phyloP scores from a whole-genome alignment of 2,113 vertebrate species.

The Pogonocichla stellata region DNA sequence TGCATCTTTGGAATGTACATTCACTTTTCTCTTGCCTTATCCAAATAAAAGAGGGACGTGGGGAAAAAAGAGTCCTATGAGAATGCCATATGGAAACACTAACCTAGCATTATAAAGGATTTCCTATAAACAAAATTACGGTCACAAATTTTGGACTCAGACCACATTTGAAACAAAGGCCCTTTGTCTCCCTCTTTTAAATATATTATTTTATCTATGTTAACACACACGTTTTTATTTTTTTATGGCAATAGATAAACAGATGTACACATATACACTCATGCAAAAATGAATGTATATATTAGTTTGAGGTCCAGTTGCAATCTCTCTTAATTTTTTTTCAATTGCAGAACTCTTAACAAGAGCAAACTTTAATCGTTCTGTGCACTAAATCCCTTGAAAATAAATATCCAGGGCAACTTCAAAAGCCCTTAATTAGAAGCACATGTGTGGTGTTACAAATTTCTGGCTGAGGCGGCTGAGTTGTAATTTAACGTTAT shows the following conservation, averaged over 20 bases:
- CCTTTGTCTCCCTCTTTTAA: slow-evolving; percentile 67
- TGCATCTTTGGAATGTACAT: slow-evolving; percentile 95
- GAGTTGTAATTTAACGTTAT: slow-evolving; percentile 82
- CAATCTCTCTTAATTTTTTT: not conserved
- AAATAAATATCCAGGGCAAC: slow-evolving; percentile 81
- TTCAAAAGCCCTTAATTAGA: slow-evolving; percentile 83
- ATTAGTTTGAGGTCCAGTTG: slow-evolving; percentile 58
- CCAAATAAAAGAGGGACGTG: slow-evolving; percentile 74
- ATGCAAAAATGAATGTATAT: slow-evolving; percentile 20
- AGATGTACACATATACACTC: not conserved
- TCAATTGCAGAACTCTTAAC: slow-evolving; percentile 68
- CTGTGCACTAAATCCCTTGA: slow-evolving; percentile 75
- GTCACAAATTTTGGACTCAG: slow-evolving; percentile 81
- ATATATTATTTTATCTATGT: slow-evolving; percentile 54
- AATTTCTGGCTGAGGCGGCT: slow-evolving; percentile 71
- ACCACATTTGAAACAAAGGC: slow-evolving; percentile 77
- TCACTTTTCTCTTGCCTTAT: slow-evolving; percentile 87
- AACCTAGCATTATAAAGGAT: slow-evolving; percentile 84
- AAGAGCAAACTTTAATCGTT: slow-evolving; percentile 78
- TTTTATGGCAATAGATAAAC: slow-evolving; percentile 24
- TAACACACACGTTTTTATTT: slow-evolving; percentile 20
- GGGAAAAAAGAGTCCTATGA: slow-evolving; percentile 76
- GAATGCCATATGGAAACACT: slow-evolving; percentile 92
- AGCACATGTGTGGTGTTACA: slow-evolving; percentile 77
- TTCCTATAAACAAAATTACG: slow-evolving; percentile 88